phyloP scores from a whole-genome alignment of 2,797 vertebrate genomes.

The Sebastes glaucus region DNA sequence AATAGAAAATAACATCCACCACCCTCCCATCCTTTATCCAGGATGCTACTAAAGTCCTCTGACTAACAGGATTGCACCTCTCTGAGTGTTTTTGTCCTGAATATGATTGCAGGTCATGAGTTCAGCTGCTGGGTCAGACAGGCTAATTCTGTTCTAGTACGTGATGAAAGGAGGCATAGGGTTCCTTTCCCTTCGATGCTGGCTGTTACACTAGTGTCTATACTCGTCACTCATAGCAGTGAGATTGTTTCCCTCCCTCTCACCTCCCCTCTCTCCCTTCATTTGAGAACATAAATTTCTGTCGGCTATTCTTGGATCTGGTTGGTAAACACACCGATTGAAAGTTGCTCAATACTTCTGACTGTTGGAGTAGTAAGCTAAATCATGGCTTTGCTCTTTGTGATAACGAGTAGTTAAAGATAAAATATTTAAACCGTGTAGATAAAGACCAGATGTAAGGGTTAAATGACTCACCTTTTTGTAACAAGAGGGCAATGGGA shows the following conservation, averaged over 20 bases:
- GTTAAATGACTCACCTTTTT: neutral
- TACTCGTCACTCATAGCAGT: conserved; percentile 24
- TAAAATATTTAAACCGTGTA: neutral
- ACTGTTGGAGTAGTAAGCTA: neutral
- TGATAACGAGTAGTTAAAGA: neutral
- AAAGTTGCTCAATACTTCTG: conserved; percentile 40
- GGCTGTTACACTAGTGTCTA: conserved; percentile 13
- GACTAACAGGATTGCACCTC: conserved; percentile 7
- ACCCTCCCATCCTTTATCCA: neutral
- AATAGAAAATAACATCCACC: neutral
- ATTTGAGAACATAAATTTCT: conserved; percentile 34
- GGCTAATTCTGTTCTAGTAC: conserved; percentile 2
- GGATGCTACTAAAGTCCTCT: neutral
- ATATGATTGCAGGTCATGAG: conserved; percentile 28
- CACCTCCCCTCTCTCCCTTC: neutral
- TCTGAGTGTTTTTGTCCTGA: neutral
- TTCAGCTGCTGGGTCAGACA: conserved; percentile 4
- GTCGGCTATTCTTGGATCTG: conserved; percentile 52
- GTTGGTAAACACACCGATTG: conserved; percentile 63
- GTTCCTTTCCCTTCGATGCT: neutral
- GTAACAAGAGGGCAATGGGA: neutral
- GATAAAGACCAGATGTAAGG: neutral
- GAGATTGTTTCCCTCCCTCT: conserved; percentile 21
- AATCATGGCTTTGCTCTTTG: neutral
- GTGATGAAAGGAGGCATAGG: conserved; percentile 10